These are phyloP conservation scores for Gorsachius goisagi DNA, from an alignment of 2,113 vertebrate genomes.

Conservation along the genomic window DNA sequence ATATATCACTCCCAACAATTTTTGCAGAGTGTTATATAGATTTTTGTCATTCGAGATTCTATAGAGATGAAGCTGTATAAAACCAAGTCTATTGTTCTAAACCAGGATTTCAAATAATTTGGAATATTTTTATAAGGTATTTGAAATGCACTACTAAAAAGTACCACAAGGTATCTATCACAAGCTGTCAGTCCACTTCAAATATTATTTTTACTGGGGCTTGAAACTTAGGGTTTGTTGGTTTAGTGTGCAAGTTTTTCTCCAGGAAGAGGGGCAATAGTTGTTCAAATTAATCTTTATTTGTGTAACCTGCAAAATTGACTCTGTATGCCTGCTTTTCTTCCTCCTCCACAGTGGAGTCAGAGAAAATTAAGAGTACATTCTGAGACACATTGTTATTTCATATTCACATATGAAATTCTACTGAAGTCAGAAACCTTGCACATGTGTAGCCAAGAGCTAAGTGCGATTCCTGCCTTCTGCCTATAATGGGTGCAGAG, in stretches of 20 bases:
- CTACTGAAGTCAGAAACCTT: neutral
- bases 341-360: neutral
- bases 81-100: neutral
- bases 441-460: neutral
- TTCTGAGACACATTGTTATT: neutral
- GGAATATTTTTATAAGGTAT: neutral
- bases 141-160: neutral
- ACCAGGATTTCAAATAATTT: neutral
- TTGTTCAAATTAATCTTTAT: neutral
- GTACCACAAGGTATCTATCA: neutral
- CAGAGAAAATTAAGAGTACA: neutral
- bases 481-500: neutral
- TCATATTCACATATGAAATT: neutral
- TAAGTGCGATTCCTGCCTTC: neutral
- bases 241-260: neutral
- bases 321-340: neutral
- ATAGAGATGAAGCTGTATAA: neutral
- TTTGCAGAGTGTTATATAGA: neutral
- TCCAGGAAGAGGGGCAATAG: neutral
- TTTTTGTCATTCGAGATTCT: neutral
- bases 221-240: neutral
- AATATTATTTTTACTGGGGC: neutral
- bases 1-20: neutral
- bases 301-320: neutral
- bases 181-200: neutral